phyloP scores from a whole-genome alignment of 2,797 vertebrate species.

The Harpagifer antarcticus region DNA sequence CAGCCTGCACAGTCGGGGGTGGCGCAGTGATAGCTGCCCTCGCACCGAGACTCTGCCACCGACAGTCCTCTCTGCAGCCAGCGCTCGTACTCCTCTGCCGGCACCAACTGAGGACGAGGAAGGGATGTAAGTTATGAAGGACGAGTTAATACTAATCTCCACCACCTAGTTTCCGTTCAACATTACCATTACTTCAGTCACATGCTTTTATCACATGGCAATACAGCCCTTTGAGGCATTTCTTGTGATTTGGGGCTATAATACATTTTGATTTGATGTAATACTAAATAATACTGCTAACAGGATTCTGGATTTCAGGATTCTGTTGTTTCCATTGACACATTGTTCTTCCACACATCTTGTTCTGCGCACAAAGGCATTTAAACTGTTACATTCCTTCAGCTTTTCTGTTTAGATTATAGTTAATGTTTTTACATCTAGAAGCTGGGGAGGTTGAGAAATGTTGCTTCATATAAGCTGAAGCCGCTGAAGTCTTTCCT shows the following conservation, averaged over 20 bases:
- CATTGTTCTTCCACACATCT: background rate
- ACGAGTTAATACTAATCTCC: too few species aligned
- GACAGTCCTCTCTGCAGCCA: constrained; percentile 89
- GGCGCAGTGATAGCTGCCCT: constrained; percentile 91
- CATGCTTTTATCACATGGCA: too few species aligned
- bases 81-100: constrained; percentile 86
- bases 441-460: background rate
- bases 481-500: background rate
- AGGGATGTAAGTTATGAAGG: too few species aligned
- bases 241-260: too few species aligned
- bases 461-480: constrained; percentile 3
- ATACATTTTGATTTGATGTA: too few species aligned
- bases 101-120: constrained; percentile 82
- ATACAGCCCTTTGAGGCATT: too few species aligned
- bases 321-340: background rate
- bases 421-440: constrained; percentile 7
- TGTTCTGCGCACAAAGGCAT: background rate
- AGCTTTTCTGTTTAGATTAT: constrained; percentile 1
- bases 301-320: background rate
- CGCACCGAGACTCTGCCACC: constrained; percentile 90
- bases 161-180: too few species aligned
- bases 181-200: too few species aligned
- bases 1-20: constrained; percentile 89
- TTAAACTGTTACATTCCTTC: background rate
- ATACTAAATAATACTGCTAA: background rate